A percentile compares a stretch with the other conserved stretches of the same genome.
Conservation (phyloP, 1,140 invertebrate species). For the Drosophila sucinea region DNA sequence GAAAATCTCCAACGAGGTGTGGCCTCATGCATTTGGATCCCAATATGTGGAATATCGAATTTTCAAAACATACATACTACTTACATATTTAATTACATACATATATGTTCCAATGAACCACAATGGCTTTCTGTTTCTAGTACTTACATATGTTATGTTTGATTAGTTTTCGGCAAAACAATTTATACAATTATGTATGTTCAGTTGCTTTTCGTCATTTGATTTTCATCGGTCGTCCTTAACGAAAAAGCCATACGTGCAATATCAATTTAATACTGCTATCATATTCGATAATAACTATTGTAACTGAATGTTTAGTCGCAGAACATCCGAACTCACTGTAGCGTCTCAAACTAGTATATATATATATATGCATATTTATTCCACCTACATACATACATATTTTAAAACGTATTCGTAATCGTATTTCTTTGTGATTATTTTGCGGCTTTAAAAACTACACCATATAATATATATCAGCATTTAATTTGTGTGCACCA, state of each 20-base stretch:
- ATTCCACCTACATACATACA: constrained; percentile 41
- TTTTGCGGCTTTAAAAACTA: constrained; percentile 56
- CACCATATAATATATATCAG: constrained; percentile 45
- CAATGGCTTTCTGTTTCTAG: constrained; percentile 73
- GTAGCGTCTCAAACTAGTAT: constrained; percentile 32
- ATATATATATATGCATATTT: constrained; percentile 19
- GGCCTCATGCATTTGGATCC: constrained; percentile 30
- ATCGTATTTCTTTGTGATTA: constrained; percentile 62
- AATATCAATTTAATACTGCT: constrained; percentile 17
- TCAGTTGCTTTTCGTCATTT: constrained; percentile 69
- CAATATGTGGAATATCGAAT: constrained; percentile 42
- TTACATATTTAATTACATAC: constrained; percentile 19
- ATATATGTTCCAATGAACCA: constrained; percentile 48
- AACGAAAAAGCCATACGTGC: constrained; percentile 59
- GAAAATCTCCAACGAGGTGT: constrained; percentile 18
- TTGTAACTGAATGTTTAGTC: constrained; percentile 67
- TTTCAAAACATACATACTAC: neutral
- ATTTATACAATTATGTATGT: constrained; percentile 51
- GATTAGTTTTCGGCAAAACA: constrained; percentile 71
- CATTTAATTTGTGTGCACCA: constrained; percentile 67
- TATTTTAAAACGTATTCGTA: constrained; percentile 44
- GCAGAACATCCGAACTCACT: constrained; percentile 47
- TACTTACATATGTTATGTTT: constrained; percentile 57
- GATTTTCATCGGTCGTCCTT: constrained; percentile 60
- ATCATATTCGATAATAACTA: constrained; percentile 41